These are phyloP conservation scores for Betta splendens DNA, from an alignment of 2,797 vertebrate genomes.

Conservation along the genomic window DNA sequence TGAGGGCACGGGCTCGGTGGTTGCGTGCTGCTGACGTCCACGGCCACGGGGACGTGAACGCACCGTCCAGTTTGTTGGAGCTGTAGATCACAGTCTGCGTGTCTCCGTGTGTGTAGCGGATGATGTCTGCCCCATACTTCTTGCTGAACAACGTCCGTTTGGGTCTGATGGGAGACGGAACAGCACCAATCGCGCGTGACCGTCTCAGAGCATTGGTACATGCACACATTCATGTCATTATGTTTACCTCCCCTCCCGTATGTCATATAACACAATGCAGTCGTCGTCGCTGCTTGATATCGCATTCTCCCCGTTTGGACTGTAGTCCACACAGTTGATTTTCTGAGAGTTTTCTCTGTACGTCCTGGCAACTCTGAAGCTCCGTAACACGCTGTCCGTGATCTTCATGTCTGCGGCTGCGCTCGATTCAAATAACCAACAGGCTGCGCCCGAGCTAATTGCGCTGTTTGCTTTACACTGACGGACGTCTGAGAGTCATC, in stretches of 20 bases:
- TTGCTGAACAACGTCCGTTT: conserved; percentile 90
- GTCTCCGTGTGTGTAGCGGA: conserved; percentile 89
- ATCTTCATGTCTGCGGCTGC: conserved; percentile 83
- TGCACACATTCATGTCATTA: not conserved
- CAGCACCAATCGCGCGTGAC: not conserved
- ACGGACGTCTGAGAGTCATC: not conserved
- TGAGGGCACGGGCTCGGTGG: too few relatives aligned
- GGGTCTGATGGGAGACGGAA: conserved; percentile 74
- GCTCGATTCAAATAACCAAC: not conserved
- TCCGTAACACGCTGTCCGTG: conserved; percentile 88
- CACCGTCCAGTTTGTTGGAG: conserved; percentile 95
- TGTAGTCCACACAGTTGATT: conserved; percentile 93
- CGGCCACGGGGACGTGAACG: too few relatives aligned
- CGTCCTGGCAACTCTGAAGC: conserved; percentile 91
- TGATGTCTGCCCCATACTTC: conserved; percentile 95
- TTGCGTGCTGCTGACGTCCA: too few relatives aligned
- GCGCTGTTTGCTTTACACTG: not conserved
- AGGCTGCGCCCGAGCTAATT: not conserved
- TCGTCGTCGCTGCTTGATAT: conserved; percentile 93
- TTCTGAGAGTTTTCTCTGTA: conserved; percentile 88
- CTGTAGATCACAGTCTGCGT: conserved; percentile 91
- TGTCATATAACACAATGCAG: conserved; percentile 92
- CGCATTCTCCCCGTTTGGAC: conserved; percentile 89
- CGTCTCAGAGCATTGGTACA: not conserved
- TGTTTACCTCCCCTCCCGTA: conserved; percentile 89